Evolutionary conservation across 2,113 vertebrate genomes (phyloP), one percentile per base, ranked within the genome.

Genomic region (Rissa tridactyla): DNA sequence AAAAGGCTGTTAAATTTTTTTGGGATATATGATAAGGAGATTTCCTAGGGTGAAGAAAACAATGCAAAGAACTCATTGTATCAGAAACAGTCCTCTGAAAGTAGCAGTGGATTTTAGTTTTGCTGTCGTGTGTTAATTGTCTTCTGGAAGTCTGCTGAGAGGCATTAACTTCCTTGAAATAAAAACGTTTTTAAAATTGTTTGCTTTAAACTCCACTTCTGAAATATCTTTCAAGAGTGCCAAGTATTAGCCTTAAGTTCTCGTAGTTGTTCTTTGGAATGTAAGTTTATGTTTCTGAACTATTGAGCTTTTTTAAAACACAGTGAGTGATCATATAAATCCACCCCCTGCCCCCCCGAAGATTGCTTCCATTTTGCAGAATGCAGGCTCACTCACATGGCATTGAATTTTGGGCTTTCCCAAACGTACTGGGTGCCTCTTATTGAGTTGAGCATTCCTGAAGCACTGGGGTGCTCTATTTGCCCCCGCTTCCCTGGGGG

Each of bases 1-100:
- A 61, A 90, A 73, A 89, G 78, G 75, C 58, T 80, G 36, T 94
- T 76, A 69, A 85, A 54, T 94, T 96, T 61, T 82, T 76, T 89
- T 87, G 94, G 80, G 73, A 26, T 96, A 55, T 52, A 65, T 29
- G 72, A 75, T 82, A 91, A 92, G 29, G 51, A 62, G 44, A 68
- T 94, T 92, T 91, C 61, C n/a, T 40, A 47, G 42, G 47, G 75
- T 54, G n/a, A 96, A 77, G 26, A 57, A 81, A 87, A 90, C 66
- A 92, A 51, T 70, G 55, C 38, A 55, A 77, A 80, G 23, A 85
- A 62, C 26, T 88, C 21, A 18, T 29, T 89, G 47, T 85, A 58
- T 82, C 66, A 85, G 70, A 92, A 96, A 60, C 30, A 19, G 54
- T 94, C 16, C 4, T 70, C 52, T 86, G 54, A 81, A 96, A 95